Base-by-base conservation (phyloP, 2,888 invertebrate species). In the Caenorhabditis panamensis region DNA sequence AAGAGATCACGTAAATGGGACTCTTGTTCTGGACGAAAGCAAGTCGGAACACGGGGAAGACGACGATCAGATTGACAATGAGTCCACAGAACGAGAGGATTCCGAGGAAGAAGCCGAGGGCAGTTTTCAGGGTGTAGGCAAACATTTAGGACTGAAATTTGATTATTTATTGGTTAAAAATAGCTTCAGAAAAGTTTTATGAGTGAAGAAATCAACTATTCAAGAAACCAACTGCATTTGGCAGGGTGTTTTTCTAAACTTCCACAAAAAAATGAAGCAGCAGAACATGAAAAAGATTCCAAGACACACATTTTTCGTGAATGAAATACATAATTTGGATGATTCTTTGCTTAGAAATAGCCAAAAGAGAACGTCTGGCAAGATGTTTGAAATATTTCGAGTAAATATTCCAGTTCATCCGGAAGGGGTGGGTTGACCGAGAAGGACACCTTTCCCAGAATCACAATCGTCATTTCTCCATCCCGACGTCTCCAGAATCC, bases 1-100 rank as follows among this genome's bases (percentile, higher is more conserved):
- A 76, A 22, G 80, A 80, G 37, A 80, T 76, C 36, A 80, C 76
- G 54, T 80, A 80, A 31, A 76, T 76, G 26, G 80, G 71, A 22
- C 75, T 76, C 37, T 80, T 76, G n/a, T 76, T 69, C 41, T 71
- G 66, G 4, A 71, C 13, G 24, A 80, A 80, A 2, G 76, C 80
- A 22, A 80, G 26, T 41, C 13, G 6, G 13, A 41, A 41, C 6
- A 41, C 41, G 41, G 41, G 41, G 13, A 41, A 6, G 13, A 41
- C 9, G 11, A 41, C 41, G 2, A 41, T 6, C 2, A 41, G 13
- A 13, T 41, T 41, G 11, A 41, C 6, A 11, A 41, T 6, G 11
- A 41, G 2, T 2, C 41, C 41, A 2, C 5, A 2, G 6, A 41
- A 13, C 9, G 41, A 41, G 13, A 41, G 41, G 11, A 41, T 13